Base-by-base conservation (phyloP, 2,888 invertebrate species). In the Tryphoninae sp. region DNA sequence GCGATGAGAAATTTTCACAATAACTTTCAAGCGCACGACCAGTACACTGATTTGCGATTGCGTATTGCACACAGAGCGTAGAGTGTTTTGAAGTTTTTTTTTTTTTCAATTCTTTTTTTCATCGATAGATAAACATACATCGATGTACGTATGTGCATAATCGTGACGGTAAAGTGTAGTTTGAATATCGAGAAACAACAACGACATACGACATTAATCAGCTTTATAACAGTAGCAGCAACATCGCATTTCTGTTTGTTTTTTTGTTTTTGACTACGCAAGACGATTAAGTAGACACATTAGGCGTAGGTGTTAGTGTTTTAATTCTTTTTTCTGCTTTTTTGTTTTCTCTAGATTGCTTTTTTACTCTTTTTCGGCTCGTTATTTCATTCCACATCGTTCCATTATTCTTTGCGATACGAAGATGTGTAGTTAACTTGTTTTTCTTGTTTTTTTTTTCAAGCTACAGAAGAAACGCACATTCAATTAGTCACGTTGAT, bases 141-240 rank as follows among this genome's bases (percentile, higher is more conserved):
- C 2, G 19, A 61, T n/a, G 9, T 42, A 51, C 42, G 65, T 65
- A 61, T 79, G 33, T 16, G 55, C 55, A 69, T 67, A 19, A 13
- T n/a, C 13, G 40, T 42, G 69, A 62, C 7, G 55, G 22, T 62
- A 69, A 58, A 74, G 55, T 61, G 58, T 62, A 62, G 23, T 83
- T 61, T 89, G 89, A 89, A 88, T 89, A 90, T 90, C 89, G 86
- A 91, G 90, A 91, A 90, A 90, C 89, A 90, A 90, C 91, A 90
- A 90, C 89, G 89, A 90, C 91, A 90, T 88, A 91, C 89, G 89
- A 91, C 91, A 91, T 91, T 90, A 90, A 89, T 87, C 87, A 91
- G 89, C 89, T 71, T 82, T 84, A 86, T 88, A 90, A 89, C 87
- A 87, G 86, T 87, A 89, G 90, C 88, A 87, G 87, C 86, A 86